These are phyloP conservation scores for Hippasteria phrygiana DNA, from an alignment of 53 echinoderm and acorn worm genomes.

Conservation along the genomic window DNA sequence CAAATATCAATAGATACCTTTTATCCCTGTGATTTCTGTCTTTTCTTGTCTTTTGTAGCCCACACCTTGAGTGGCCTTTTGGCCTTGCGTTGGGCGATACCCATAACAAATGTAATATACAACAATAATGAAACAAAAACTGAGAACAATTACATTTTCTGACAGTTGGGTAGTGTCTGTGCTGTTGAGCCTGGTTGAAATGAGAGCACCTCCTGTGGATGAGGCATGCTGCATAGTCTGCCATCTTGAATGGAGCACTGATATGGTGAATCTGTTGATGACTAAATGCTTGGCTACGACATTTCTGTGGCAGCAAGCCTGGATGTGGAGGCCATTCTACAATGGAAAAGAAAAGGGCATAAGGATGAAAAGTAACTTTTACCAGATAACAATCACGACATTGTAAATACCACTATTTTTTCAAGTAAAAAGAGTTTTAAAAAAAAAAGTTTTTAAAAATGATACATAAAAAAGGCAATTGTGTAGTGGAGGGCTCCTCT, in stretches of 20 bases:
- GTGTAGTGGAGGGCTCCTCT: too few species aligned
- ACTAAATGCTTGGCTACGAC: not conserved
- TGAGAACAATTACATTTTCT: slow-evolving; percentile 10
- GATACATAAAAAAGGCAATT: too few species aligned
- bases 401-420: too few species aligned
- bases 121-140: not conserved
- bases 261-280: slow-evolving; percentile 7
- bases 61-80: too few species aligned
- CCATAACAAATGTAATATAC: not conserved
- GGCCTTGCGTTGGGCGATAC: too few species aligned
- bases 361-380: too few species aligned
- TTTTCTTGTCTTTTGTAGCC: too few species aligned
- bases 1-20: too few species aligned
- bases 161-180: slow-evolving; percentile 17
- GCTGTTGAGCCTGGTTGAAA: slow-evolving; percentile 40
- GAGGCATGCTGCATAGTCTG: not conserved
- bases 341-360: not conserved
- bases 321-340: slow-evolving; percentile 43
- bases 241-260: slow-evolving; percentile 13
- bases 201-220: slow-evolving; percentile 17
- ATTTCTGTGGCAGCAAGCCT: slow-evolving; percentile 35
- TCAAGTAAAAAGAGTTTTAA: too few species aligned
- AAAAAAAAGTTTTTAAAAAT: too few species aligned
- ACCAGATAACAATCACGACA: too few species aligned
- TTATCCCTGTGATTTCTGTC: too few species aligned